Evolutionary conservation across 2,888 invertebrate species (phyloP).

Genomic region (Podotricha telesiphe): DNA sequence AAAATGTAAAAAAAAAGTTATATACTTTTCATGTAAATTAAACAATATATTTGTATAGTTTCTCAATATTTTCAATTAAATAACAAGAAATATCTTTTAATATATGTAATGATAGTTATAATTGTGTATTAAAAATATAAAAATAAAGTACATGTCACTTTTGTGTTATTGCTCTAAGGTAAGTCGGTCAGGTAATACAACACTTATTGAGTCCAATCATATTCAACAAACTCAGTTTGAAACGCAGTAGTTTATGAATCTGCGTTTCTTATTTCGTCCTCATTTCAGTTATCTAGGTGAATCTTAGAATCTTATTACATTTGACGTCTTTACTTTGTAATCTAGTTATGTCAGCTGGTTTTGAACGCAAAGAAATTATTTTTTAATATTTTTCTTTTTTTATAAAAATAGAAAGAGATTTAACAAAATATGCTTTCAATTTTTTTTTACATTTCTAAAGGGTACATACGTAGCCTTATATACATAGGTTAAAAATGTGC

Average conservation of each 20-base stretch:
- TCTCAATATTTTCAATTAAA: no score
- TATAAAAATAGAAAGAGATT: background rate
- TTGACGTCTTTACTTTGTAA: constrained; percentile 16
- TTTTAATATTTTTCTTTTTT: background rate
- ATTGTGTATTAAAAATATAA: background rate
- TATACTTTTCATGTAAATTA: background rate
- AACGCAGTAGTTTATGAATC: constrained; percentile 41
- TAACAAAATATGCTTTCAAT: no score
- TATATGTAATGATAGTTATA: background rate
- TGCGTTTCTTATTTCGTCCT: constrained; percentile 39
- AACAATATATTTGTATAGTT: background rate
- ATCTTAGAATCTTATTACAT: constrained; percentile 30
- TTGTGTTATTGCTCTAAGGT: constrained; percentile 12
- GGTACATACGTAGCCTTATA: no score
- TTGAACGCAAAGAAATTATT: background rate
- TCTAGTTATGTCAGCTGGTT: background rate
- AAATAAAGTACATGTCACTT: background rate
- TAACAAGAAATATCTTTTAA: no score
- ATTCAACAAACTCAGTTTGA: constrained; percentile 37
- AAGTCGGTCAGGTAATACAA: constrained; percentile 25
- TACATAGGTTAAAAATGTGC: no score
- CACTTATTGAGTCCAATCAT: constrained; percentile 42
- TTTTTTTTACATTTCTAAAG: no score
- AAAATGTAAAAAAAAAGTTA: no score
- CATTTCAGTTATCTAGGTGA: constrained; percentile 36